Base-by-base conservation (phyloP, 2,888 invertebrate genomes). In the Entomobrya multifasciata region DNA sequence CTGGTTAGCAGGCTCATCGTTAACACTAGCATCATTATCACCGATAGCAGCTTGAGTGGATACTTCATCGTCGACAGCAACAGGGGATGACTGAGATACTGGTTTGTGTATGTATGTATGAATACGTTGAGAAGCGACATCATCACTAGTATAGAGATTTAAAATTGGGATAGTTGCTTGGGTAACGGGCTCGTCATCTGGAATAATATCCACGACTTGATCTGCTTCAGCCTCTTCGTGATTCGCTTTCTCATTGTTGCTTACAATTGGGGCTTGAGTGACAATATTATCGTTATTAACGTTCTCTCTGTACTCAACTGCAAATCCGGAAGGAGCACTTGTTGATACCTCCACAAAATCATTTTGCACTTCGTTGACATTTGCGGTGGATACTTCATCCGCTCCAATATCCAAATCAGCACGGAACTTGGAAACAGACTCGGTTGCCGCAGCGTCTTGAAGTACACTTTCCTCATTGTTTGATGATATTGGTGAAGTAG, bases 331-430 rank as follows among this genome's bases (percentile, higher is more conserved):
- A 10, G 80, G 36, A 13, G 78, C 20, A 0, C 41, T 17, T 4
- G 89, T 89, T 10, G 87, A 47, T 47, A 89, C 87, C 22, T 83
- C 87, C 0, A 86, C 86, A 30, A 86, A 87, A 62, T 87, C 87
- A 44, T 78, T 41, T 10, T 49, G 57, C 2, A 20, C 17, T 17
- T 25, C 65, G 17, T 60, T 47, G 13, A 22, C 15, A 44, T 74
- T 30, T 6, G 55, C 52, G 1, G 52, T 22, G 17, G 49, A 60
- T 44, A 22, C 13, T 55, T 80, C n/a, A n/a, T n/a, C 70, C 8
- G 77, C 72, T 0, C 25, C 36, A 20, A 52, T 17, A 10, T 86
- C 62, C 60, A 86, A 76, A 41, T 67, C 80, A 0, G 36, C 49
- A 27, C 80, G 44, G 15, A 80, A 36, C 22, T 36, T 62, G 1